A percentile compares a stretch with the other conserved stretches of the same genome.
These are phyloP conservation scores for Pentalonia nigronervosa DNA, from an alignment of 1,140 invertebrate genomes.

Conservation along the genomic window DNA sequence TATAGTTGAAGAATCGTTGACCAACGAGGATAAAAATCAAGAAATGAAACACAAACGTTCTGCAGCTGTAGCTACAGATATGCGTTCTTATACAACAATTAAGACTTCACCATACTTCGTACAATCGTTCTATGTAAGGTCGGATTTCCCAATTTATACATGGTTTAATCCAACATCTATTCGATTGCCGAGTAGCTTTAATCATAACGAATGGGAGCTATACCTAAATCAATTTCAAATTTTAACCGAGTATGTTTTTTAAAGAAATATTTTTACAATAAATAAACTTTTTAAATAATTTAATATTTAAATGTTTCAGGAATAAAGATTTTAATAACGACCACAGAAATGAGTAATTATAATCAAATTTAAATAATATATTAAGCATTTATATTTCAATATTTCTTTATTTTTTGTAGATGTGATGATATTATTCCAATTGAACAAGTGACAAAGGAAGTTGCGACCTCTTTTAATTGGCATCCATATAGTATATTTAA, in stretches of 20 bases:
- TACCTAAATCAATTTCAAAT: not conserved
- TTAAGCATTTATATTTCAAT: not conserved
- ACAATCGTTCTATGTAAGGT: constrained; percentile 38
- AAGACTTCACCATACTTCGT: constrained; percentile 9
- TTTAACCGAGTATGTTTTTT: not conserved
- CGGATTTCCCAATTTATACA: not conserved
- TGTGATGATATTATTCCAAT: not conserved
- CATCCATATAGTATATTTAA: not conserved
- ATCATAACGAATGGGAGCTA: constrained; percentile 23
- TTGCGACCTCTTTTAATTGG: not conserved
- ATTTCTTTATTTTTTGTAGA: not conserved
- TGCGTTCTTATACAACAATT: constrained; percentile 21
- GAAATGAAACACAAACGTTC: not conserved
- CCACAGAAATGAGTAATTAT: not conserved
- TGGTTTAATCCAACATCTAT: constrained; percentile 30
- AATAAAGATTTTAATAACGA: too few relatives aligned
- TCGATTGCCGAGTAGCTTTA: not conserved
- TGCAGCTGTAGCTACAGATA: constrained; percentile 17
- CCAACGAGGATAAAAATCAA: not conserved
- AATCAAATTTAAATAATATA: not conserved
- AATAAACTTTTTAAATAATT: not conserved
- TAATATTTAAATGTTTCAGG: not conserved
- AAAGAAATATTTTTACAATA: not conserved
- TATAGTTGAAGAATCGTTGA: not conserved
- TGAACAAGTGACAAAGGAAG: not conserved